phyloP scores from a whole-genome alignment of 2,113 vertebrate species.

The Henicopernis longicauda region DNA sequence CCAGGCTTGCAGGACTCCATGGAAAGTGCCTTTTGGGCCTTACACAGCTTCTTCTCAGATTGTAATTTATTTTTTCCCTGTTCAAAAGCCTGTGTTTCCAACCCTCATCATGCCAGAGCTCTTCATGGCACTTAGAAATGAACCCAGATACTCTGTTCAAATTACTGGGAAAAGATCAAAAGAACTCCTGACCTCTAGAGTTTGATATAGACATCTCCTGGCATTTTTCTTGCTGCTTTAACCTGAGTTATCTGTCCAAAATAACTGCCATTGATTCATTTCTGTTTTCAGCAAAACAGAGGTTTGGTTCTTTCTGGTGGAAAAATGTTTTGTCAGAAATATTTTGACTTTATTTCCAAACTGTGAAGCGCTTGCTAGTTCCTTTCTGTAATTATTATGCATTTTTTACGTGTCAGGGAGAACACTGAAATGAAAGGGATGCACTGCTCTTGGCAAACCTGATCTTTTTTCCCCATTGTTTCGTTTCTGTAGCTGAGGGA shows the following conservation, averaged over 20 bases:
- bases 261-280: not conserved
- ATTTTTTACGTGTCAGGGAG: slow-evolving; percentile 1
- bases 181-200: not conserved
- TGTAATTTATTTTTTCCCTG: not conserved
- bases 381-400: slow-evolving; percentile 39
- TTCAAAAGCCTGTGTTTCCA: not conserved
- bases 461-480: slow-evolving; percentile 29
- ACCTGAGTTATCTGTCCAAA: not conserved
- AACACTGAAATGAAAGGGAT: slow-evolving; percentile 44
- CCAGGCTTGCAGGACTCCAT: not conserved
- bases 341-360: slow-evolving; percentile 51
- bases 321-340: slow-evolving; percentile 38
- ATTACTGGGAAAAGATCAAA: not conserved
- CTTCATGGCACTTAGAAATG: not conserved
- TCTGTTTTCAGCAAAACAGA: not conserved
- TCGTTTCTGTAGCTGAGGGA: not conserved
- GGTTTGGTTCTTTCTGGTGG: not conserved
- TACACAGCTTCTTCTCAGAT: not conserved
- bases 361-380: not conserved
- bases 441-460: slow-evolving; percentile 35
- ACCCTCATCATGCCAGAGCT: not conserved
- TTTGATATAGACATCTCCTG: not conserved
- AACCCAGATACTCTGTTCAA: not conserved
- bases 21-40: not conserved
- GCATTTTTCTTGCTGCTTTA: not conserved